phyloP scores from a whole-genome alignment of 2,113 vertebrate genomes.

The Menura novaehollandiae region DNA sequence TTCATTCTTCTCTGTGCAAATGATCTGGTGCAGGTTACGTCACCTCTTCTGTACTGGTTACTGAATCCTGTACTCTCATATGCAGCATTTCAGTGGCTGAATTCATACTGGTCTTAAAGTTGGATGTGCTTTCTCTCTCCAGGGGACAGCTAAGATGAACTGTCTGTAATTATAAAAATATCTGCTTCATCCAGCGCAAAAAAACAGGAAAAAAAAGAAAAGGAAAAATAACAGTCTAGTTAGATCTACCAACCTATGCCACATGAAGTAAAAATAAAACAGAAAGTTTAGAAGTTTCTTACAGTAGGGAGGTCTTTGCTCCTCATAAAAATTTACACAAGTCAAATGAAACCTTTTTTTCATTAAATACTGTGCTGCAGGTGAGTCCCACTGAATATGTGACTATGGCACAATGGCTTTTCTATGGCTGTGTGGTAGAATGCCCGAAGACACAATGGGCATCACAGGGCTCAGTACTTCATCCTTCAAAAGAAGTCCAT shows the following conservation, averaged over 20 bases:
- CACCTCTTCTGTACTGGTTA: not conserved
- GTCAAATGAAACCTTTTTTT: not conserved
- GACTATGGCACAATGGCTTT: not conserved
- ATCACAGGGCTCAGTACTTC: not conserved
- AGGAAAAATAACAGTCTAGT: not conserved
- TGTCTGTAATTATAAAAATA: not conserved
- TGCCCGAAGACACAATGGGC: not conserved
- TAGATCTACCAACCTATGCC: not conserved
- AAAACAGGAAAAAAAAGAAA: not conserved
- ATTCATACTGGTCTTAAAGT: not conserved
- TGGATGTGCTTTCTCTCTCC: not conserved
- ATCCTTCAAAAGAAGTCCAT: not conserved
- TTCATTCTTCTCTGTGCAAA: not conserved
- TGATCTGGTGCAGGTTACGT: not conserved
- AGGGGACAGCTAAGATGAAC: not conserved
- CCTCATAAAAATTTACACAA: not conserved
- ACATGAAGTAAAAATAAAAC: not conserved
- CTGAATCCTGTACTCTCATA: not conserved
- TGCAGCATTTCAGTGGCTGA: not conserved
- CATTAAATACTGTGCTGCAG: not conserved
- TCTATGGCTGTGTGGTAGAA: not conserved
- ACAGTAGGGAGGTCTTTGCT: not conserved
- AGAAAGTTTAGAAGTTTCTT: not conserved
- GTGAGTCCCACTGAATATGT: not conserved
- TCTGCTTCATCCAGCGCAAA: not conserved